Evolutionary conservation across 2,888 invertebrate genomes (phyloP).

Genomic region (Drosophila neonasuta): DNA sequence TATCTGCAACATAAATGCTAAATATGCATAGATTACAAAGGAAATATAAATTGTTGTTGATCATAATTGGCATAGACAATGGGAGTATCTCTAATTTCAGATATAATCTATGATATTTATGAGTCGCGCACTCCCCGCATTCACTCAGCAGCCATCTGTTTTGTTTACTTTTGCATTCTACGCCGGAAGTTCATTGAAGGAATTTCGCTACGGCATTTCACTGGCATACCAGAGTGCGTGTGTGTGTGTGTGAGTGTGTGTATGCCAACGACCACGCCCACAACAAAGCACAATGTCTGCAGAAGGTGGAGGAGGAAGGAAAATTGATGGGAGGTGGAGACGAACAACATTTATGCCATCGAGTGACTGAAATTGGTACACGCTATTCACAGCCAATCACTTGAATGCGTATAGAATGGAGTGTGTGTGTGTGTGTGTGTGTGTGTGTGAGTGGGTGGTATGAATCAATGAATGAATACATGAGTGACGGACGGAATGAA

Average conservation of each 20-base stretch:
- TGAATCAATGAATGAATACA: slow-evolving; percentile 30
- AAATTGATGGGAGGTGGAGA: neutral
- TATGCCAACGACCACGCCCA: slow-evolving; percentile 14
- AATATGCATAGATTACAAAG: too few relatives aligned
- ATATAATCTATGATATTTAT: slow-evolving; percentile 1
- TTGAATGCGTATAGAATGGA: slow-evolving; percentile 21
- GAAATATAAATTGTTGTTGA: too few relatives aligned
- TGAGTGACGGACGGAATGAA: slow-evolving; percentile 31
- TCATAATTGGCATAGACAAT: too few relatives aligned
- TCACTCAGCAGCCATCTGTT: too few relatives aligned
- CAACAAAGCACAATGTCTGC: neutral
- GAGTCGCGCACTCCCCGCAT: neutral
- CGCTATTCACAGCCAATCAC: slow-evolving; percentile 27
- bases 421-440: neutral
- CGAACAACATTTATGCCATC: slow-evolving; percentile 25
- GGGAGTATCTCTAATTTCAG: too few relatives aligned
- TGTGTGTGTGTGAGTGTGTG: slow-evolving; percentile 17
- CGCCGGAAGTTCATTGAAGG: slow-evolving; percentile 61
- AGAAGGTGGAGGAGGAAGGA: too few relatives aligned
- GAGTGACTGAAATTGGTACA: slow-evolving; percentile 36
- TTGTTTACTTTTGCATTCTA: slow-evolving; percentile 50
- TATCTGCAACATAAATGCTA: too few relatives aligned
- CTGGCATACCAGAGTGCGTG: slow-evolving; percentile 41
- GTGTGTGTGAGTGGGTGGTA: too few relatives aligned
- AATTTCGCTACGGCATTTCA: slow-evolving; percentile 67